phyloP scores from a whole-genome alignment of 2,113 vertebrate genomes.

The Sigmodon hispidus region DNA sequence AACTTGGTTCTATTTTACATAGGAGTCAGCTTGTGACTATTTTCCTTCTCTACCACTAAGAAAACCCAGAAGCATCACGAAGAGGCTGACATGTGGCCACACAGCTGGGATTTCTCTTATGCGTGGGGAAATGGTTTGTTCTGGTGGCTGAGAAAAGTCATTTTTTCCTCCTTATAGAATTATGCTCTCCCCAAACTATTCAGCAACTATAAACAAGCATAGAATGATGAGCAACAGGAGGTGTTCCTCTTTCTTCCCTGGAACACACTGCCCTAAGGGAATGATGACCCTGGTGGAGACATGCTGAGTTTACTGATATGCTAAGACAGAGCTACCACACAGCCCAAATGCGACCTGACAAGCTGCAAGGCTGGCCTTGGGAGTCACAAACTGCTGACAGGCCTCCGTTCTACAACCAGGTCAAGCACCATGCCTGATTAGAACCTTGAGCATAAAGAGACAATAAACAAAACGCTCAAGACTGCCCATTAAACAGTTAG shows the following conservation, averaged over 20 bases:
- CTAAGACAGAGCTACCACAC: conserved; percentile 56
- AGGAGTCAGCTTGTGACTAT: not conserved
- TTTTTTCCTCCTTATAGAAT: not conserved
- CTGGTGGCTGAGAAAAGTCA: not conserved
- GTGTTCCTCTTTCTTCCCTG: conserved; percentile 32
- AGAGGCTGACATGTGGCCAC: conserved; percentile 32
- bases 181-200: conserved; percentile 14
- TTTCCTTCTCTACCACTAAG: conserved; percentile 42
- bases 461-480: conserved; percentile 47
- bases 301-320: conserved; percentile 47
- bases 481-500: not conserved
- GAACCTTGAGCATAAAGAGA: conserved; percentile 43
- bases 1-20: not conserved
- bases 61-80: conserved; percentile 55
- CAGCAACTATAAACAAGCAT: conserved; percentile 38
- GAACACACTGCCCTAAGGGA: not conserved
- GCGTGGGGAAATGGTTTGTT: conserved; percentile 46
- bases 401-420: conserved; percentile 55
- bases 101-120: conserved; percentile 39
- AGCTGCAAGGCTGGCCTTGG: conserved; percentile 44
- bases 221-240: conserved; percentile 39
- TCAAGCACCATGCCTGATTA: conserved; percentile 28
- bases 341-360: conserved; percentile 67
- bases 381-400: conserved; percentile 69
- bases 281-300: conserved; percentile 47